Percentiles rank a stretch among this genome's conserved stretches.
These are phyloP conservation scores for Loxodonta africana DNA, from an alignment of 2,113 vertebrate genomes.

Conservation along the genomic window DNA sequence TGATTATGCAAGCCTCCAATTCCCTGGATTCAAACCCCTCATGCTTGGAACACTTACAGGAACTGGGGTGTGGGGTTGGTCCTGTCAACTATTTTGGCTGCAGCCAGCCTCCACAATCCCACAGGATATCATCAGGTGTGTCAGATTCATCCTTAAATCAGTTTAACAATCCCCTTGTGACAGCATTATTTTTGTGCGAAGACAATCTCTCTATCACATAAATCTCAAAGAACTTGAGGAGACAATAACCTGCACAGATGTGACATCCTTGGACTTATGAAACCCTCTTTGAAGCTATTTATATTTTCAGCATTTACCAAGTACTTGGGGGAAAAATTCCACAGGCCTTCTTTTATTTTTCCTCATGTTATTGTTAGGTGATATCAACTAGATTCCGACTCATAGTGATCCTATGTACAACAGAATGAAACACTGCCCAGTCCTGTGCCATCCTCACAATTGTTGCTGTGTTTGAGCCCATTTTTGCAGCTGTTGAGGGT, in stretches of 20 bases:
- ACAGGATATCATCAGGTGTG: neutral
- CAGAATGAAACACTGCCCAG: too few species aligned
- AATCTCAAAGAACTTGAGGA: constrained; percentile 19
- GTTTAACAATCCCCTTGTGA: neutral
- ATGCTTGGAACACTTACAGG: neutral
- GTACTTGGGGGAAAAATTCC: constrained; percentile 31
- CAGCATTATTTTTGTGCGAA: neutral
- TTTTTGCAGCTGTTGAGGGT: too few species aligned
- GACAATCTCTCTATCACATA: neutral
- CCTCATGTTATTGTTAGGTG: neutral
- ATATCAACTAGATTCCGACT: too few species aligned
- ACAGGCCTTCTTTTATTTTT: constrained; percentile 62
- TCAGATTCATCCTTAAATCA: neutral
- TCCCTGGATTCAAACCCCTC: neutral
- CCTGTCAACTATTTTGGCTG: neutral
- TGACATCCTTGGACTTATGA: neutral
- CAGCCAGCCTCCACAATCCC: neutral
- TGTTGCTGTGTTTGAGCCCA: too few species aligned
- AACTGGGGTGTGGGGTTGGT: neutral
- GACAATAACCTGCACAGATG: constrained; percentile 43
- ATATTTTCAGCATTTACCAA: constrained; percentile 43
- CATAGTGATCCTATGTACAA: too few species aligned
- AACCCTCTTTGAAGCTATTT: constrained; percentile 26
- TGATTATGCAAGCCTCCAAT: neutral
- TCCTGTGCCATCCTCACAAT: too few species aligned